Evolutionary conservation across 2,797 vertebrate species (phyloP), one percentile per base, ranked within the genome.

Genomic region (Notoglanidium macrostoma): DNA sequence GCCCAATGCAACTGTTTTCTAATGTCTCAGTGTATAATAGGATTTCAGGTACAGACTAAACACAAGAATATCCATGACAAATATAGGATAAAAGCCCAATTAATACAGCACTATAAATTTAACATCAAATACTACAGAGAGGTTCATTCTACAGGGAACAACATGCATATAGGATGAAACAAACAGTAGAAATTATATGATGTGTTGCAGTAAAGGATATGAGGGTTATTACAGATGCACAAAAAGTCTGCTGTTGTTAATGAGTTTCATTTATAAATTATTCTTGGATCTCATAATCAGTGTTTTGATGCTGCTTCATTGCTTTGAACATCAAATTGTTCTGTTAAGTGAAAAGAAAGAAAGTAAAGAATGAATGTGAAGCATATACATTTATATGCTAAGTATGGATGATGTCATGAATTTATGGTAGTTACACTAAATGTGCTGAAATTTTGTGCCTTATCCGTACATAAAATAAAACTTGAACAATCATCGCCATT

Each of bases 251-350:
- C 32, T 46, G 35, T 57, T 32, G 19, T 17, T 72, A 73, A 80
- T 35, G 10, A 70, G 35, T 26, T 80, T 61, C 9, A 21, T 80
- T 80, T 59, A 79, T 80, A 40, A 80, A 59, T 80, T 59, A 82
- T 65, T 65, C 23, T 82, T 72, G 15, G 17, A 55, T 83, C 35
- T 46, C 86, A 65, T 74, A 59, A 70, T 72, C 63, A 63, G 54
- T 70, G 21, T 35, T 81, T 11, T 72, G 49, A 49, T 40, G 51
- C 26, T 70, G 49, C 35, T n/a, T 32, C 84, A 49, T 10, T 67
- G 57, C 23, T 26, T 83, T 40, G 70, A 65, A 29, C 21, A 44
- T 49, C 77, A 63, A 76, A 17, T 14, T 76, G 19, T 51, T 57
- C 14, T 35, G n/a, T 74, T 40, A 82, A 49, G 44, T 12, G n/a